These are phyloP conservation scores for Hemaris fuciformis DNA, from an alignment of 2,888 invertebrate species.

Conservation along the genomic window DNA sequence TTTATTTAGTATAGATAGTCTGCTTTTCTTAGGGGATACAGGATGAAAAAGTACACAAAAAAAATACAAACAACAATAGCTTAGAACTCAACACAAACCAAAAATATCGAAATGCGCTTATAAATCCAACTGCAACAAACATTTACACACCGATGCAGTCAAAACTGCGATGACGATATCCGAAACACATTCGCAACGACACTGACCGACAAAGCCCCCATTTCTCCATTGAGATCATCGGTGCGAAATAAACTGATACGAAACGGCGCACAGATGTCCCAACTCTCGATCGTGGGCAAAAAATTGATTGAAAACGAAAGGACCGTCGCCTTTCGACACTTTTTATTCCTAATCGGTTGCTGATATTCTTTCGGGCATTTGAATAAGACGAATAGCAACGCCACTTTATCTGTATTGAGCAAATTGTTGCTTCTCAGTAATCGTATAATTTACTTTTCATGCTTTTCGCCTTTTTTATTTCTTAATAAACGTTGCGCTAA, in stretches of 20 bases:
- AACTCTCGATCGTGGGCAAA: constrained; percentile 16
- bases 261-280: constrained; percentile 27
- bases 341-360: not conserved
- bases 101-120: not conserved
- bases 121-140: not conserved
- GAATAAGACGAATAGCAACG: not conserved
- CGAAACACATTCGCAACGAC: constrained; percentile 27
- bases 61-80: too few relatives aligned
- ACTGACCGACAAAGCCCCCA: constrained; percentile 25
- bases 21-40: too few relatives aligned
- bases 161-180: not conserved
- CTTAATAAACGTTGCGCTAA: too few relatives aligned
- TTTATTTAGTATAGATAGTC: too few relatives aligned
- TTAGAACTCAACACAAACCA: not conserved
- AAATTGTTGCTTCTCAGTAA: not conserved
- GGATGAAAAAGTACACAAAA: not conserved
- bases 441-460: not conserved
- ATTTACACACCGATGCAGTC: too few relatives aligned
- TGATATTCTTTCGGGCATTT: not conserved
- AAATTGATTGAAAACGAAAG: constrained; percentile 28
- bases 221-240: constrained; percentile 23
- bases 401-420: constrained; percentile 1
- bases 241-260: constrained; percentile 14
- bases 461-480: not conserved
- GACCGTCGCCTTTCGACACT: constrained; percentile 7